phyloP scores from a whole-genome alignment of 2,113 vertebrate species.

The Macroglossus sobrinus region DNA sequence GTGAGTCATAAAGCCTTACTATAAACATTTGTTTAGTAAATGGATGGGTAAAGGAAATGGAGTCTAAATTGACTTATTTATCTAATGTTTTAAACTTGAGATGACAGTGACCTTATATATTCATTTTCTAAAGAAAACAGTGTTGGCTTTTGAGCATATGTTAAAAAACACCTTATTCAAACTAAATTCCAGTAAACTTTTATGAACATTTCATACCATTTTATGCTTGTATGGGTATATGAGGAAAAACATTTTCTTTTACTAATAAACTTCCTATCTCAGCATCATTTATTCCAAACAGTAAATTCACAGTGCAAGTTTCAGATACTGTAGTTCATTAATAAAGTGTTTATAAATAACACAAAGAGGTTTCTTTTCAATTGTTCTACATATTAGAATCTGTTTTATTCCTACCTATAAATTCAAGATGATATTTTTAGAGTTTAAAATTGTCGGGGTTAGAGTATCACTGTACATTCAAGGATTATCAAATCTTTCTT shows the following conservation, averaged over 20 bases:
- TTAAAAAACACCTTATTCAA: not conserved
- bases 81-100: conserved; percentile 31
- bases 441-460: not conserved
- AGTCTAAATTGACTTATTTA: not conserved
- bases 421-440: not conserved
- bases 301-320: not conserved
- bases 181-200: not conserved
- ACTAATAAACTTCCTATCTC: not conserved
- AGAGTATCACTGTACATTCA: not conserved
- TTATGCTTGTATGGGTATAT: not conserved
- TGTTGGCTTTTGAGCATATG: not conserved
- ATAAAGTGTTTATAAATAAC: not conserved
- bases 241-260: not conserved
- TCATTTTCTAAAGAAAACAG: not conserved
- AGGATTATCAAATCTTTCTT: not conserved
- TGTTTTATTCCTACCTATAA: not conserved
- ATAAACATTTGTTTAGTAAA: conserved; percentile 9
- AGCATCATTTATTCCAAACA: not conserved
- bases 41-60: not conserved
- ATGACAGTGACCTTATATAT: not conserved
- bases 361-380: not conserved
- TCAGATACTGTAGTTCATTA: not conserved
- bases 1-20: not conserved
- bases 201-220: not conserved
- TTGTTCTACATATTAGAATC: not conserved